A percentile compares a stretch with the other conserved stretches of the same genome.
phyloP scores from a whole-genome alignment of 2,797 vertebrate genomes.

The Trichosurus vulpecula region DNA sequence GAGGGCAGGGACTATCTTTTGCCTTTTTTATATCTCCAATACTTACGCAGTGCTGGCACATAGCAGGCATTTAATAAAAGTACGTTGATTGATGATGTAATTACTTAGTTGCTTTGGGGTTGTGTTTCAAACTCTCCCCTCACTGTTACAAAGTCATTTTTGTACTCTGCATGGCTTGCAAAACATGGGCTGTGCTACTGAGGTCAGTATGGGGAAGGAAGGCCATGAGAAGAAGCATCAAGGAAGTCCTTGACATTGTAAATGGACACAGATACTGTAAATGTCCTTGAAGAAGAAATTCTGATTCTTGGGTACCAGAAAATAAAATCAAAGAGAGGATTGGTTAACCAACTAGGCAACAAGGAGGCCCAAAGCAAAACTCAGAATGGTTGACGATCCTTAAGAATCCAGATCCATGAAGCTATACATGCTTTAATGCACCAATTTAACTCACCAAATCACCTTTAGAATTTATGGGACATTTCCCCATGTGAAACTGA shows the following conservation, averaged over 20 bases:
- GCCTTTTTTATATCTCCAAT: neutral
- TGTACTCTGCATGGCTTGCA: neutral
- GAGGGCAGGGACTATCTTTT: neutral
- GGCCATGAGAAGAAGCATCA: neutral
- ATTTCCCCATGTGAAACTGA: neutral
- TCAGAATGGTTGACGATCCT: neutral
- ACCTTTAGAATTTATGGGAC: neutral
- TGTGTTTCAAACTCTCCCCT: neutral
- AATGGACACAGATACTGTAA: neutral
- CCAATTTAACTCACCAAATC: neutral
- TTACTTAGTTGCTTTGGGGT: neutral
- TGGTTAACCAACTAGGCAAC: neutral
- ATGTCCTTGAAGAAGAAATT: neutral
- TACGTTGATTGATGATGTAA: neutral
- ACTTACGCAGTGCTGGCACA: neutral
- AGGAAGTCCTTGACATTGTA: neutral
- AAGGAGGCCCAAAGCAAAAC: neutral
- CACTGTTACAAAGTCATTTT: neutral
- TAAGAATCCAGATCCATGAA: neutral
- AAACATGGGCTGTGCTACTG: neutral
- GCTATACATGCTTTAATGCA: neutral
- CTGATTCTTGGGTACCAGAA: neutral
- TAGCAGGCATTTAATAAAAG: neutral
- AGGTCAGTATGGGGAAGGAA: neutral
- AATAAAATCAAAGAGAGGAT: neutral